These are phyloP conservation scores for Marasmarcha lunaedactyla DNA, from an alignment of 2,888 invertebrate genomes.

Conservation along the genomic window DNA sequence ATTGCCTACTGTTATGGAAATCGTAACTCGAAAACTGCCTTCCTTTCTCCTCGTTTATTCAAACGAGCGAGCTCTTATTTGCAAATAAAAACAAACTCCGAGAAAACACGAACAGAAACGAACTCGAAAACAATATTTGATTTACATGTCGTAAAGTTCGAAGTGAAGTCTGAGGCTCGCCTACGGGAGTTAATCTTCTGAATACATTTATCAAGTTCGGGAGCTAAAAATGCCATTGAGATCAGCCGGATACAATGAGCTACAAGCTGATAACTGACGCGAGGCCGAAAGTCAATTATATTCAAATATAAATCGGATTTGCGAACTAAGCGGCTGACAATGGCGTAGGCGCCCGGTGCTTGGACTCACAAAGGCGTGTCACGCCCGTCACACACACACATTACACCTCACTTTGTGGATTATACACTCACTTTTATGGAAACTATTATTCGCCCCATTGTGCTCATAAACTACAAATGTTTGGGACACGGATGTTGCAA, in stretches of 20 bases:
- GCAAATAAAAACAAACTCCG: neutral
- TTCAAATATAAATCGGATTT: conserved; percentile 71
- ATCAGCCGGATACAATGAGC: conserved; percentile 56
- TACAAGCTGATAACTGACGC: conserved; percentile 56
- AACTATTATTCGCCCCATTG: conserved; percentile 10
- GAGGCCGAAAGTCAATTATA: conserved; percentile 67
- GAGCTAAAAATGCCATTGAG: conserved; percentile 66
- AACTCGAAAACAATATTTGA: neutral
- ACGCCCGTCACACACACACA: conserved; percentile 24
- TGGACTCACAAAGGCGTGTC: conserved; percentile 17
- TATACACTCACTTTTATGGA: conserved; percentile 33
- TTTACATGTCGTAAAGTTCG: neutral
- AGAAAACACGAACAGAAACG: neutral
- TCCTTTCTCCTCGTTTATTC: no score
- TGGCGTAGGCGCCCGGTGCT: conserved; percentile 42
- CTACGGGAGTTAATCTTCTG: conserved; percentile 50
- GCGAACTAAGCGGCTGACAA: conserved; percentile 64
- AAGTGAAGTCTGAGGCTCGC: conserved; percentile 25
- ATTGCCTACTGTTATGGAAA: no score
- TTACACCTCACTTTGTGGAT: conserved; percentile 33
- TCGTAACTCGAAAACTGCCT: no score
- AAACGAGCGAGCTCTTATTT: neutral
- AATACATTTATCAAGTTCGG: conserved; percentile 67
- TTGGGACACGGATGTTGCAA: no score
- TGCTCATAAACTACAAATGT: no score